Conservation (phyloP, 2,888 invertebrate genomes). For the Parnassius orleans region DNA sequence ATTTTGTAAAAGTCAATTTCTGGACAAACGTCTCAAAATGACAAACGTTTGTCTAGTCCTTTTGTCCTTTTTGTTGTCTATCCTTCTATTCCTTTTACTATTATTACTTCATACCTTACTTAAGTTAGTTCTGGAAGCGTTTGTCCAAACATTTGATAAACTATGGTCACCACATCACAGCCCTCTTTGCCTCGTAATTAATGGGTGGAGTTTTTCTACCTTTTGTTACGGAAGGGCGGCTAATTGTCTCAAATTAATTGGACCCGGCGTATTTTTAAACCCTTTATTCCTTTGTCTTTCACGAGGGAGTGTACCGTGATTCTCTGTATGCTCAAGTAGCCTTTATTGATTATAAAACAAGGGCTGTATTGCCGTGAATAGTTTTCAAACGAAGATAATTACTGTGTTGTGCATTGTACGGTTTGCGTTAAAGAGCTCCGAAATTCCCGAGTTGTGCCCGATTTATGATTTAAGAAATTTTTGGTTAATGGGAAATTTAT, state of each 20-base stretch:
- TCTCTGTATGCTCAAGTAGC: conserved; percentile 17
- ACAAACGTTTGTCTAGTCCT: too few species aligned
- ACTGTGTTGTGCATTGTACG: conserved; percentile 14
- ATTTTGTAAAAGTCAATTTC: too few species aligned
- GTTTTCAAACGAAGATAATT: neutral
- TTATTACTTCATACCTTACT: too few species aligned
- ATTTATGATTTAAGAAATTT: conserved; percentile 48
- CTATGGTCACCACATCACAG: conserved; percentile 2
- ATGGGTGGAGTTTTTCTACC: conserved; percentile 76
- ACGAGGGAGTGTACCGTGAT: conserved; percentile 11
- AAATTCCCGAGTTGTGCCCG: conserved; percentile 48
- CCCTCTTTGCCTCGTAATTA: conserved; percentile 59
- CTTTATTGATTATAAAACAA: neutral
- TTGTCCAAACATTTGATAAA: neutral
- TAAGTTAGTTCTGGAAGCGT: neutral
- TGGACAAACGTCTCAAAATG: too few species aligned
- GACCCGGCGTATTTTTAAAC: conserved; percentile 69
- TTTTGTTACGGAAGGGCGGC: conserved; percentile 75
- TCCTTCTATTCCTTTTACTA: too few species aligned
- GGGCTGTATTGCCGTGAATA: conserved; percentile 2
- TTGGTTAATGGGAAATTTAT: conserved; percentile 54
- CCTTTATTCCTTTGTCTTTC: conserved; percentile 60
- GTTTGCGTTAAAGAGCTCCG: conserved; percentile 46
- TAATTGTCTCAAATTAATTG: conserved; percentile 79
- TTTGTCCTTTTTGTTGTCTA: too few species aligned